phyloP scores from a whole-genome alignment of 2,797 vertebrate species.

The Tympanoctomys barrerae region DNA sequence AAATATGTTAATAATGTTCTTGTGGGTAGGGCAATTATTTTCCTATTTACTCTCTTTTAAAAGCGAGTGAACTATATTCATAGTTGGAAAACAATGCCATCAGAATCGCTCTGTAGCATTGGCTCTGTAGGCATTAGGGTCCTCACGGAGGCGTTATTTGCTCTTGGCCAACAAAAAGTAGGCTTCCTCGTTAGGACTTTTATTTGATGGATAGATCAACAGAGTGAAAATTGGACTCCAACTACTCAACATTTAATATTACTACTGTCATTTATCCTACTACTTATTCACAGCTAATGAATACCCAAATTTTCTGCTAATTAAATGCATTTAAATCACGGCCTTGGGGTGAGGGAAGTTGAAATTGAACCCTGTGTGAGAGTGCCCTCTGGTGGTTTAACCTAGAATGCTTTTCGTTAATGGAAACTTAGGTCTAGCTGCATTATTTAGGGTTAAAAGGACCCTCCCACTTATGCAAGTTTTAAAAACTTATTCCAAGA shows the following conservation, averaged over 20 bases:
- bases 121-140: background rate
- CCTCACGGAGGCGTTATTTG: background rate
- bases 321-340: background rate
- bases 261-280: constrained; percentile 18
- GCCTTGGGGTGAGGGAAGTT: background rate
- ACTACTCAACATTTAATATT: constrained; percentile 4
- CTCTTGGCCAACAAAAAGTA: background rate
- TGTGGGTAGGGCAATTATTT: constrained; percentile 22
- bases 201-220: background rate
- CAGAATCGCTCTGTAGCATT: background rate
- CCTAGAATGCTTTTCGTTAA: background rate
- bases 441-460: background rate
- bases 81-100: constrained; percentile 24
- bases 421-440: constrained; percentile 29
- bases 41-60: constrained; percentile 36
- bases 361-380: constrained; percentile 27
- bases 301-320: constrained; percentile 49
- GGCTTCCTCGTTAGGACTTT: background rate
- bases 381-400: constrained; percentile 78
- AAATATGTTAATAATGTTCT: constrained; percentile 14
- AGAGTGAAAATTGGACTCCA: constrained; percentile 17
- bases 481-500: background rate
- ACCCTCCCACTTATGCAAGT: background rate
- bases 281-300: constrained; percentile 31
- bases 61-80: background rate